These are phyloP conservation scores for Arnoldichthys spilopterus DNA, from an alignment of 2,797 vertebrate species.

Conservation along the genomic window DNA sequence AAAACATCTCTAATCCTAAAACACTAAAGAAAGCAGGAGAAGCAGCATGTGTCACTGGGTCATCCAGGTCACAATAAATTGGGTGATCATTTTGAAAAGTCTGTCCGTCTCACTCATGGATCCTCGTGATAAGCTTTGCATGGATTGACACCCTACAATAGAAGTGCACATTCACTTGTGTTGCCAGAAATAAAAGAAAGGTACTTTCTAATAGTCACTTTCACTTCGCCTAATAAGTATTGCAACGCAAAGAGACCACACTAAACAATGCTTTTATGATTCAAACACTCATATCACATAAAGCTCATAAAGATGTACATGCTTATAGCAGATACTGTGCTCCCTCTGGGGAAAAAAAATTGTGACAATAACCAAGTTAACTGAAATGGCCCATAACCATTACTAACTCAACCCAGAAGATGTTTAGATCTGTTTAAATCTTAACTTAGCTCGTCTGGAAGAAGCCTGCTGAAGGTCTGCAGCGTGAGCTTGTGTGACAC, in stretches of 20 bases:
- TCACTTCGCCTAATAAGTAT: too few relatives aligned
- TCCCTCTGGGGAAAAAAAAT: too few relatives aligned
- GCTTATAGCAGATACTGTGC: too few relatives aligned
- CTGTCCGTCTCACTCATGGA: background rate
- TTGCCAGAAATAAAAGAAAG: too few relatives aligned
- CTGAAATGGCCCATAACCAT: too few relatives aligned
- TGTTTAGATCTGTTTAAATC: background rate
- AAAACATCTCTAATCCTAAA: background rate
- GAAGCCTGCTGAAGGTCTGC: background rate
- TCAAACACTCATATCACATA: too few relatives aligned
- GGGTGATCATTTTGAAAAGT: background rate
- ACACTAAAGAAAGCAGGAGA: background rate
- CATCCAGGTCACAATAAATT: background rate
- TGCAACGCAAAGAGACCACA: background rate
- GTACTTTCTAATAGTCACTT: too few relatives aligned
- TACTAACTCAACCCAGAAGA: background rate
- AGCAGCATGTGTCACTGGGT: background rate
- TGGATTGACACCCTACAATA: background rate
- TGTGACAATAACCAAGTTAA: background rate
- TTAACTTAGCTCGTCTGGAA: background rate
- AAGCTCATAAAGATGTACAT: too few relatives aligned
- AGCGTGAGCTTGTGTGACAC: conserved; percentile 30
- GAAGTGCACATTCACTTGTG: background rate
- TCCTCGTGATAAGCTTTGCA: too few relatives aligned
- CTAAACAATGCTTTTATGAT: too few relatives aligned